Evolutionary conservation across 2,797 vertebrate species (phyloP), one percentile per base, ranked within the genome.

Genomic region (Microhierax caerulescens): DNA sequence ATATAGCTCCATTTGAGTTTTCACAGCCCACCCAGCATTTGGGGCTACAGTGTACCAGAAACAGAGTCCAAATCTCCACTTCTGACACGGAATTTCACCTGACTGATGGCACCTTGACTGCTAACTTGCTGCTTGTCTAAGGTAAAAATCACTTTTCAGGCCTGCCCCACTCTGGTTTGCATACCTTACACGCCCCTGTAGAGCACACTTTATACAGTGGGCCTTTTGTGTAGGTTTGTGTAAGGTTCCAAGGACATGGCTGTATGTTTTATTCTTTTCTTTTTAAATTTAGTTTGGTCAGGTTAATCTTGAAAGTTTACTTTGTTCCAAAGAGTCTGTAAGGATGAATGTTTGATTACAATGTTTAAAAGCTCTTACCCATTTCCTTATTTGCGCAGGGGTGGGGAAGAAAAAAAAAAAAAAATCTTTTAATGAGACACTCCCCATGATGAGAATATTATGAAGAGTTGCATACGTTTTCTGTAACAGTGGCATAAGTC

Each of bases 71-170:
- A 68, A 90, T 81, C 93, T 96, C 74, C 75, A 34, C 56, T 96
- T 97, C 77, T 96, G 74, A 96, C 90, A 74, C 25, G 77, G 95
- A 97, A 97, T 95, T 97, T 93, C 91, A 96, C 84, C 89, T 95
- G 78, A 94, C 43, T 96, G 90, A 93, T 96, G 86, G 81, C 93
- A 97, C 90, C 14, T 24, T 53, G 70, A 85, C 92, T 68, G 67
- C 84, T 85, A 87, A 94, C 75, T 64, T 74, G 90, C 94, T 97
- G 74, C 61, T 94, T 95, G 92, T 97, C 95, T 82, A 93, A 83
- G 91, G 93, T 94, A 96, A 97, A 97, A 97, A 69, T 91, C 76
- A 90, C 92, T 96, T 95, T 89, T 93, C 70, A 89, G 48, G 63
- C 90, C 67, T 10, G 68, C 70, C 86, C 74, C 86, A n/a, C 88